Percentiles rank a stretch among this genome's conserved stretches.
phyloP scores from a whole-genome alignment of 2,113 vertebrate species.

The Piprites chloris region DNA sequence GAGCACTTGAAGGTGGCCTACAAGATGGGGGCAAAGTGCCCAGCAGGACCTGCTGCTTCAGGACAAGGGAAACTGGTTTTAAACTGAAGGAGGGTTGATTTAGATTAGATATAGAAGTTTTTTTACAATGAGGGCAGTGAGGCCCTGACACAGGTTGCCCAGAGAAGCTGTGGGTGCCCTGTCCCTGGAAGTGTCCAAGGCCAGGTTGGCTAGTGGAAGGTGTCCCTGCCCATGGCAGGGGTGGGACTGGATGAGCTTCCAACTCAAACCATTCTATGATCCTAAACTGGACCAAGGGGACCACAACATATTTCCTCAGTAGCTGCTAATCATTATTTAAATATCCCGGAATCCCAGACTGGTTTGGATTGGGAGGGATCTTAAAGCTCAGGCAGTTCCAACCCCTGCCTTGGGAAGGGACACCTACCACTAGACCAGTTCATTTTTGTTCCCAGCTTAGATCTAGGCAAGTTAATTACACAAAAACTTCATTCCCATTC shows the following conservation, averaged over 20 bases:
- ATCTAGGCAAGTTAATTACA: neutral
- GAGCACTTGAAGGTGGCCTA: too few relatives aligned
- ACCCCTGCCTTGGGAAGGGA: neutral
- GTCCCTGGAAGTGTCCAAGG: neutral
- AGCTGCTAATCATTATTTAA: neutral
- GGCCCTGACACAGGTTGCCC: neutral
- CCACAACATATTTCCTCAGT: neutral
- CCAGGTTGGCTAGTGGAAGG: neutral
- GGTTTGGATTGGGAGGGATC: neutral
- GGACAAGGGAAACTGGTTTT: neutral
- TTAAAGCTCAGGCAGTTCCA: neutral
- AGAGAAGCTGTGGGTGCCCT: neutral
- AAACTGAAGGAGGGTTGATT: neutral
- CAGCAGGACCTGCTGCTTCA: neutral
- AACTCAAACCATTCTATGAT: neutral
- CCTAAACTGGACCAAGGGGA: neutral
- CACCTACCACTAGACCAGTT: neutral
- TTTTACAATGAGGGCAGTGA: neutral
- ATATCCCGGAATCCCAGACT: neutral
- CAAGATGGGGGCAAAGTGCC: neutral
- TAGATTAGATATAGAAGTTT: too few relatives aligned
- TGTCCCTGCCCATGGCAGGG: neutral
- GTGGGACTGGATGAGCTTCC: neutral
- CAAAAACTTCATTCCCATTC: neutral
- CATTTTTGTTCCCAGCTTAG: neutral